These are phyloP conservation scores for Acronicta alni DNA, from an alignment of 2,888 invertebrate species.

Conservation along the genomic window DNA sequence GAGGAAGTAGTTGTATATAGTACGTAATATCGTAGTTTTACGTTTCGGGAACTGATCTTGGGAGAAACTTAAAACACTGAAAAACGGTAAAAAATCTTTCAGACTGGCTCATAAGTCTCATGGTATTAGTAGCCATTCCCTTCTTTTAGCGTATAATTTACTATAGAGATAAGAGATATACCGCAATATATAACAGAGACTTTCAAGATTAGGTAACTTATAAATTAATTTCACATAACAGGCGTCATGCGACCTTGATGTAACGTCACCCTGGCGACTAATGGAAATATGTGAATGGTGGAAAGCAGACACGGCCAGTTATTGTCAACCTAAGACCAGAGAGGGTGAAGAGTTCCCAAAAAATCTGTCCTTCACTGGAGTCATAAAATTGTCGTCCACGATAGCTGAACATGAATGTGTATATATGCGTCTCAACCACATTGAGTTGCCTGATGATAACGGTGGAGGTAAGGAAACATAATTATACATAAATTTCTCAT, in stretches of 20 bases:
- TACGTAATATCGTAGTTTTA: too few species aligned
- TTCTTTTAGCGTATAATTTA: too few species aligned
- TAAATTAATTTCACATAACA: constrained; percentile 40
- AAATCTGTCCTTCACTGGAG: constrained; percentile 76
- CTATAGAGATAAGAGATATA: too few species aligned
- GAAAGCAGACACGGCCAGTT: constrained; percentile 74
- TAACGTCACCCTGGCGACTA: constrained; percentile 72
- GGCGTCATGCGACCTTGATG: constrained; percentile 76
- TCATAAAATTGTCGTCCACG: constrained; percentile 64
- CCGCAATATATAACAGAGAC: background rate
- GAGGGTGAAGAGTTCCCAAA: constrained; percentile 68
- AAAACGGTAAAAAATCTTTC: too few species aligned
- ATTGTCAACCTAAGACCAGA: constrained; percentile 73
- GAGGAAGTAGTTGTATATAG: too few species aligned
- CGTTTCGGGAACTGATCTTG: too few species aligned
- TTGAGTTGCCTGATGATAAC: constrained; percentile 77
- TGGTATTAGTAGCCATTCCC: too few species aligned
- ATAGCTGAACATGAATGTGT: constrained; percentile 73
- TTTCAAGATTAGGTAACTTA: background rate
- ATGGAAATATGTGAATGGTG: constrained; percentile 84
- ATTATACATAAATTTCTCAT: background rate
- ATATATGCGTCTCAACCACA: constrained; percentile 74
- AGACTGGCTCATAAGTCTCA: too few species aligned
- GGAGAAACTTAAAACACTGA: too few species aligned
- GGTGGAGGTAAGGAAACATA: constrained; percentile 38